phyloP scores from a whole-genome alignment of 2,888 invertebrate species.

The Panorpa germanica region DNA sequence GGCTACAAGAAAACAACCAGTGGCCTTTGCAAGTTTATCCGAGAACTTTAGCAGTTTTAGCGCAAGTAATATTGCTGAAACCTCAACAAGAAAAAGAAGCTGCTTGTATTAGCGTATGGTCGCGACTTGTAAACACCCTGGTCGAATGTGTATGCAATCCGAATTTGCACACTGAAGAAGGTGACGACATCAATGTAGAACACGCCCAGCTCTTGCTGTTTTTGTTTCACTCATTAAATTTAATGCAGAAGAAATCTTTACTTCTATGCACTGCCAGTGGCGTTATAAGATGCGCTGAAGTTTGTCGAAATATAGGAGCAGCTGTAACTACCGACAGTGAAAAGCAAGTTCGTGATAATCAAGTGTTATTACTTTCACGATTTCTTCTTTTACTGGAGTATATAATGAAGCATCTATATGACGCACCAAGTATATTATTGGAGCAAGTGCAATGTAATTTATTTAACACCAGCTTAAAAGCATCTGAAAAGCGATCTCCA shows the following conservation, averaged over 20 bases:
- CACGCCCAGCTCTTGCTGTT: constrained; percentile 87
- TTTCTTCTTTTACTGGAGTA: constrained; percentile 80
- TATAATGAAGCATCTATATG: constrained; percentile 87
- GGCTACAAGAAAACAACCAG: constrained; percentile 39
- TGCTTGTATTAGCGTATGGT: constrained; percentile 82
- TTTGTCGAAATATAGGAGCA: constrained; percentile 30
- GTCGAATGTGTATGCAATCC: constrained; percentile 52
- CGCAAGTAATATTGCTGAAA: constrained; percentile 66
- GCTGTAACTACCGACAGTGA: too few relatives aligned
- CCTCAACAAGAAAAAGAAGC: constrained; percentile 75
- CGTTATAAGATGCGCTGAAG: constrained; percentile 45
- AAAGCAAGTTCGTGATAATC: constrained; percentile 28
- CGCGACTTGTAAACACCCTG: constrained; percentile 71
- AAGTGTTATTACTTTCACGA: constrained; percentile 66
- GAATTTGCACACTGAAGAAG: constrained; percentile 15
- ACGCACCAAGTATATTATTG: constrained; percentile 68
- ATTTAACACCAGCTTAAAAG: constrained; percentile 39
- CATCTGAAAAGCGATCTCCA: constrained; percentile 28
- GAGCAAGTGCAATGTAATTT: constrained; percentile 81
- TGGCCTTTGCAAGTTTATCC: constrained; percentile 67
- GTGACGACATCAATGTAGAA: constrained; percentile 76
- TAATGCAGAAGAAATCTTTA: constrained; percentile 94
- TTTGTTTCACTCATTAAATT: constrained; percentile 81
- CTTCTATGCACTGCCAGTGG: constrained; percentile 66
- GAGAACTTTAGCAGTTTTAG: constrained; percentile 62